Percentiles rank a stretch among this genome's conserved stretches.
These are phyloP conservation scores for Microplitis deprimator DNA, from an alignment of 2,888 invertebrate genomes.

Conservation along the genomic window DNA sequence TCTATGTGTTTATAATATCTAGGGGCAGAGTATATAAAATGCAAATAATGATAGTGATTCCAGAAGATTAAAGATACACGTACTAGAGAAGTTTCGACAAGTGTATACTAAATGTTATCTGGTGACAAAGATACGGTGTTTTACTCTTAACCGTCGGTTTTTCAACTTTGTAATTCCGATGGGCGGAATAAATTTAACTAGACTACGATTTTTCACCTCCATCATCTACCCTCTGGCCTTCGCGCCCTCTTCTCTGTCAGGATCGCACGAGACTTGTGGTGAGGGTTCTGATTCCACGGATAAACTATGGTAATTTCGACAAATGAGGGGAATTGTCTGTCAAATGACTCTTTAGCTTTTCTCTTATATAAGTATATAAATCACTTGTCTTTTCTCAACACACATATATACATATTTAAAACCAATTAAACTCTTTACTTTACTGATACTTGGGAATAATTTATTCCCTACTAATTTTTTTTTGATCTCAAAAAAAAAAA, in stretches of 20 bases:
- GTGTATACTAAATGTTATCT: neutral
- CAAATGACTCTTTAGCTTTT: constrained; percentile 1
- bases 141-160: neutral
- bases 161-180: neutral
- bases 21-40: too few relatives aligned
- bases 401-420: neutral
- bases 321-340: constrained; percentile 15
- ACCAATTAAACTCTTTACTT: neutral
- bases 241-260: neutral
- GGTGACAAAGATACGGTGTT: neutral
- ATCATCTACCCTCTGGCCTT: neutral
- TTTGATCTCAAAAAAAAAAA: too few relatives aligned
- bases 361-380: neutral
- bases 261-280: neutral
- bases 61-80: too few relatives aligned
- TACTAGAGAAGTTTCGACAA: too few relatives aligned
- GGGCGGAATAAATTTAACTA: neutral
- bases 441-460: too few relatives aligned
- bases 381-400: neutral
- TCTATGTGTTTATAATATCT: too few relatives aligned
- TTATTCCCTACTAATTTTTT: too few relatives aligned
- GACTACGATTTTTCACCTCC: neutral
- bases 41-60: too few relatives aligned
- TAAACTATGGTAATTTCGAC: constrained; percentile 28
- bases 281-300: neutral